A percentile compares a stretch with the other conserved stretches of the same genome.
Conservation (phyloP, 1,140 invertebrate genomes). For the Drosophila sechellia region DNA sequence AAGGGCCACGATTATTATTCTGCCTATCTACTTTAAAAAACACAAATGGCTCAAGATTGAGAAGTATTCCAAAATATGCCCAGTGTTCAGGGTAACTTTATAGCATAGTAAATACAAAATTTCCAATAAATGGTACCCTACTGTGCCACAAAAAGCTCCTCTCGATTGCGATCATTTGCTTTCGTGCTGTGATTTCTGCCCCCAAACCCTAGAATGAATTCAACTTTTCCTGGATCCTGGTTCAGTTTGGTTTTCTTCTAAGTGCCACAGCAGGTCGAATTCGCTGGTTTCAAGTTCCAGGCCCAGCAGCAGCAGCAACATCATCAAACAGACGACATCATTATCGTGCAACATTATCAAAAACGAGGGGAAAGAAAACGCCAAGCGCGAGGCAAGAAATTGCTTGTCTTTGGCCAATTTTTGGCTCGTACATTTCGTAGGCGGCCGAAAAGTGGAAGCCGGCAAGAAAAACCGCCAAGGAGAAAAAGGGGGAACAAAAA, state of each 20-base stretch:
- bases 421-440: constrained; percentile 42
- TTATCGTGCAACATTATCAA: constrained; percentile 81
- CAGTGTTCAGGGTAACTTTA: too few relatives aligned
- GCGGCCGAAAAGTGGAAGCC: constrained; percentile 56
- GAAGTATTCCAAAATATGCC: too few relatives aligned
- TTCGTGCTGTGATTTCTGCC: constrained; percentile 77
- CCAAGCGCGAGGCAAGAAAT: constrained; percentile 57
- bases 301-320: constrained; percentile 48
- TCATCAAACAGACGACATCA: constrained; percentile 82
- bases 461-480: constrained; percentile 3
- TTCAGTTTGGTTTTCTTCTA: constrained; percentile 17
- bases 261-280: constrained; percentile 41
- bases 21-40: too few relatives aligned
- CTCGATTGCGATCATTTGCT: constrained; percentile 77
- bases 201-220: constrained; percentile 58
- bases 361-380: constrained; percentile 13
- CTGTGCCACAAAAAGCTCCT: constrained; percentile 12
- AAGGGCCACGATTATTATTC: neutral
- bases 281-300: constrained; percentile 17
- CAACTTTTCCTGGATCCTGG: constrained; percentile 50
- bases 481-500: neutral
- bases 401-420: constrained; percentile 63
- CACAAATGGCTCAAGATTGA: too few relatives aligned
- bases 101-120: neutral
- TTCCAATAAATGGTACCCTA: neutral